Base-by-base conservation (phyloP, 1,140 invertebrate genomes). In the Cecropterus lyciades region DNA sequence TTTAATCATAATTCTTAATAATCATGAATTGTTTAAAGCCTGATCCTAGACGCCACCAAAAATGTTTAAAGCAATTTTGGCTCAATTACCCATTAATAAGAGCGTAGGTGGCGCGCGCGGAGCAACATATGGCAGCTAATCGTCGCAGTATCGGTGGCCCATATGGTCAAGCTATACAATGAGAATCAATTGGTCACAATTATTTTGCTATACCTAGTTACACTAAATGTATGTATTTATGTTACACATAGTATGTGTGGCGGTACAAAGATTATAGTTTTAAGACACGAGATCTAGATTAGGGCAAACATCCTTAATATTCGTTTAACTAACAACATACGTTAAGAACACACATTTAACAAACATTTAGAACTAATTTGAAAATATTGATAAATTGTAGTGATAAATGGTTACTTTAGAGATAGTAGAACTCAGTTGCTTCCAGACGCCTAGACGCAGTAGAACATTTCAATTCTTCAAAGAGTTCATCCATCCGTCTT, bases 161-260 rank as follows among this genome's bases (percentile, higher is more conserved):
- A 72, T 72, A 72, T 69, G 66, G 70, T 53, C 20, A 27, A 43
- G 37, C 43, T 30, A 46, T 49, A 67, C 65, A 68, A 65, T 63
- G 56, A 65, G 55, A 63, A 65, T 51, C 70, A 68, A 72, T 72
- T 72, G 70, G 37, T 51, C 57, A 65, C 62, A 72, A 72, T 68
- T 65, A 64, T 65, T 68, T 52, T 45, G 40, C 20, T 67, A 67
- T 66, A 60, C 51, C 45, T 55, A 53, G 49, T 64, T 53, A 46
- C 45, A 17, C 16, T 17, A 17, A 13, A 43, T 14, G 3, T 1
- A n/a, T 14, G 3, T 7, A 30, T 30, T 7, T 4, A 3, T 5
- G 20, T 24, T n/a, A n/a, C 37, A 2, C 0, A 40, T 40, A 13
- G 40, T 13, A 14, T 14, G 40, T 5, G 13, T 14, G n/a, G 40